Evolutionary conservation across 2,113 vertebrate genomes (phyloP).

Genomic region (Macquaria ambigua): DNA sequence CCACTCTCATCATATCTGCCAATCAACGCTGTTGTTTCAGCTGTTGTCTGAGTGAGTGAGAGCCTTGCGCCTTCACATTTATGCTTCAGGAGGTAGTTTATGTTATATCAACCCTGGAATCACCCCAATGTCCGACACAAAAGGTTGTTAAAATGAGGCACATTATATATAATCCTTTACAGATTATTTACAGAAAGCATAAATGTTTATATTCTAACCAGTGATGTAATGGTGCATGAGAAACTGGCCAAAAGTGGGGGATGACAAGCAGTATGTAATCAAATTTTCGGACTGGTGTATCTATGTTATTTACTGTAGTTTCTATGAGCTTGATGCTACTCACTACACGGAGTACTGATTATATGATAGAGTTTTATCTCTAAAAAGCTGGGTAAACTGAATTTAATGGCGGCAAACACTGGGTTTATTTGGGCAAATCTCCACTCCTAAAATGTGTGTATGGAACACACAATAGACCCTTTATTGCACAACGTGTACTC

Average conservation of each 20-base stretch:
- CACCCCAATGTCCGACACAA: conserved; percentile 11
- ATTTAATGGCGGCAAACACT: not conserved
- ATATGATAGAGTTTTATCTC: not conserved
- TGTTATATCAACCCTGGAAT: conserved; percentile 28
- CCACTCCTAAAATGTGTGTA: not conserved
- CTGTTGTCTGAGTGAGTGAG: conserved; percentile 43
- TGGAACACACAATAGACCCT: not conserved
- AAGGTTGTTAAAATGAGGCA: conserved; percentile 1
- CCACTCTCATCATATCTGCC: conserved; percentile 57
- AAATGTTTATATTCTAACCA: not conserved
- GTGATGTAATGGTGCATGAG: conserved; percentile 15
- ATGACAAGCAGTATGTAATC: not conserved
- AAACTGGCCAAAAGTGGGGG: not conserved
- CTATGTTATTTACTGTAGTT: not conserved
- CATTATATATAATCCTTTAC: conserved; percentile 7
- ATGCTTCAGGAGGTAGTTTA: conserved; percentile 25
- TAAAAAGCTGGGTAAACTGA: conserved; percentile 1
- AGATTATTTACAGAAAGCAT: conserved; percentile 28
- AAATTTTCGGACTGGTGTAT: not conserved
- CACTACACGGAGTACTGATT: not conserved
- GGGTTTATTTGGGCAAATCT: not conserved
- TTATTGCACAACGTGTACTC: not conserved
- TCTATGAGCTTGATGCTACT: not conserved
- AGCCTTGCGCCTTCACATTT: conserved; percentile 9
- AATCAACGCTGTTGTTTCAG: conserved; percentile 71